phyloP scores from a whole-genome alignment of 1,140 invertebrate species.

The Harlomillsia oculata region DNA sequence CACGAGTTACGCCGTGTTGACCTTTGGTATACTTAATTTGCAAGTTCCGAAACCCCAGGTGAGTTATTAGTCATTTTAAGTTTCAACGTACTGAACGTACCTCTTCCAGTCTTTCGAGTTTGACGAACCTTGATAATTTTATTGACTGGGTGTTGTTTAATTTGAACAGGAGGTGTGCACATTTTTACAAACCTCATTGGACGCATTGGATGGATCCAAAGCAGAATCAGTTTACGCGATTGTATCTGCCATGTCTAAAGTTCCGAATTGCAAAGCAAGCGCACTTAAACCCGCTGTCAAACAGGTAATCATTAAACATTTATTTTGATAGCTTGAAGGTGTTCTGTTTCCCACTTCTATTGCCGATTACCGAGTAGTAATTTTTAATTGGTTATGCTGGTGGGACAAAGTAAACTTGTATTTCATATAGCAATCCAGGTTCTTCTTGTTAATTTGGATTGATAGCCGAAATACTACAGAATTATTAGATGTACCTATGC shows the following conservation, averaged over 20 bases:
- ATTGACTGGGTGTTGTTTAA: background rate
- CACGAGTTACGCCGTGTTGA: conserved; percentile 22
- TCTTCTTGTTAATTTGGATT: no score
- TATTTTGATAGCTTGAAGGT: background rate
- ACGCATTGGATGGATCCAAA: conserved; percentile 26
- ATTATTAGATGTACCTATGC: no score
- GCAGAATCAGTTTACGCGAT: conserved; percentile 18
- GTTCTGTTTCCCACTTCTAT: conserved; percentile 1
- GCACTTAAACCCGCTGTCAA: conserved; percentile 25
- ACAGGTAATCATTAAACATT: conserved; percentile 14
- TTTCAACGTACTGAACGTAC: background rate
- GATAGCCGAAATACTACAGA: no score
- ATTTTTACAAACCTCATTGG: conserved; percentile 20
- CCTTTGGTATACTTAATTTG: conserved; percentile 6
- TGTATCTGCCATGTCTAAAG: conserved; percentile 12
- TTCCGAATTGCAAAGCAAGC: conserved; percentile 22
- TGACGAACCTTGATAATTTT: background rate
- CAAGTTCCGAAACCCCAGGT: conserved; percentile 23
- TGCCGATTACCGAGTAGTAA: background rate
- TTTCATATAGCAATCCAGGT: no score
- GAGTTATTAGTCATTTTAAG: background rate
- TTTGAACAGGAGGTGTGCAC: conserved; percentile 29
- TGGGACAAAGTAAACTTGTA: conserved; percentile 9
- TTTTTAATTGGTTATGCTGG: conserved; percentile 15
- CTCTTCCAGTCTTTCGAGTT: background rate